Base-by-base conservation (phyloP, 2,888 invertebrate species). In the Morpho helenor region DNA sequence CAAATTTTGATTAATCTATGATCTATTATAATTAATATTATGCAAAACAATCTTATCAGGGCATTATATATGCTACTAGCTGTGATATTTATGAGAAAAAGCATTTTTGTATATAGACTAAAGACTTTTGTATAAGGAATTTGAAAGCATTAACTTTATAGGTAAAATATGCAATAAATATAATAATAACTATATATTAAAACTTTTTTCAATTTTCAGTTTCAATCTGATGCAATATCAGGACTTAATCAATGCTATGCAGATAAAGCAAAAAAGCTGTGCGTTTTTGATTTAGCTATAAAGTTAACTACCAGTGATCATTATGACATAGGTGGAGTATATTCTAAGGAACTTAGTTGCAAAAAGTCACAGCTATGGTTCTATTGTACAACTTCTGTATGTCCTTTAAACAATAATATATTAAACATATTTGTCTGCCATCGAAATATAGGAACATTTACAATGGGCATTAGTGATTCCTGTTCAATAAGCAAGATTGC, bases 291-390 rank as follows among this genome's bases (percentile, higher is more conserved):
- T 62, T 59, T 73, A 39, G 45, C 60, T 22, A 16, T 56, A 2
- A 86, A 84, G 68, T 56, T 84, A n/a, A 69, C 66, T 57, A 52
- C 63, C 2, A 66, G 56, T 10, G 69, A 68, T 8, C 73, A 74
- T 41, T 84, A 77, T 65, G 80, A 85, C 49, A 84, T 90, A 41
- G 89, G 89, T 41, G 89, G 87, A 39, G 81, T 83, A 41, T 83
- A 81, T 56, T 67, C 67, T 2, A 69, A 69, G 1, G 59, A 67
- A 1, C 69, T 72, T 2, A 68, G 84, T 8, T 82, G 85, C 4
- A 60, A 67, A 2, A 69, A 72, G 5, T 68, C 85, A 8, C 85
- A 87, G 4, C 67, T 86, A 9, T 88, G 87, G 87, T 90, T 90
- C 62, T 84, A 77, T 56, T 81, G 66, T 31, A 74, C 77, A 44